A percentile compares a stretch with the other conserved stretches of the same genome.
phyloP scores from a whole-genome alignment of 2,888 invertebrate species.

The Ommatoiulus sabulosus region DNA sequence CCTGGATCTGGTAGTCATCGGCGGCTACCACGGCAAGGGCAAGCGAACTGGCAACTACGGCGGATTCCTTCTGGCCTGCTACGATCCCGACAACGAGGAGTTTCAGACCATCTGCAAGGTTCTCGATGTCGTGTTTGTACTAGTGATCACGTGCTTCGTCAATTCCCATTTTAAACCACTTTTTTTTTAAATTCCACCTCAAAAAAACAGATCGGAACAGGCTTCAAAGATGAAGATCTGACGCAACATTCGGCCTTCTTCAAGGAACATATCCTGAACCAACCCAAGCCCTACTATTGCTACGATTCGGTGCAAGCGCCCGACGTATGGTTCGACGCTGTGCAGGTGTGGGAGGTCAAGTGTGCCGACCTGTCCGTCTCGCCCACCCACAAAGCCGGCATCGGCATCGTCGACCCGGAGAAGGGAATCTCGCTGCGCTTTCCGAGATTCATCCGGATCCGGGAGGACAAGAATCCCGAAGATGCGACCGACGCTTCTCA shows the following conservation, averaged over 20 bases:
- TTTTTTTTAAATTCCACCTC: not conserved
- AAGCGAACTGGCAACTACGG: slow-evolving; percentile 93
- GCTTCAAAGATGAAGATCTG: slow-evolving; percentile 93
- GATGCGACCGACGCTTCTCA: slow-evolving; percentile 92
- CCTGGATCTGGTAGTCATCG: slow-evolving; percentile 93
- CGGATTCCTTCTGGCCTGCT: slow-evolving; percentile 94
- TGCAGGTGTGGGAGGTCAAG: slow-evolving; percentile 95
- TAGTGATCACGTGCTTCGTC: not conserved
- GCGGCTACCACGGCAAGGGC: slow-evolving; percentile 93
- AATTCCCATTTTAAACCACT: not conserved
- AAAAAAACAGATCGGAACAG: slow-evolving; percentile 81
- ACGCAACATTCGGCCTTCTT: slow-evolving; percentile 81
- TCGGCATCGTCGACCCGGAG: slow-evolving; percentile 83
- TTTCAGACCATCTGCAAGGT: slow-evolving; percentile 94
- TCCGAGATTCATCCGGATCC: slow-evolving; percentile 89
- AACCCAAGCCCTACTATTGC: slow-evolving; percentile 83
- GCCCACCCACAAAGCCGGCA: slow-evolving; percentile 90
- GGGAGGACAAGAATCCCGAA: slow-evolving; percentile 93
- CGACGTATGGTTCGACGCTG: slow-evolving; percentile 90
- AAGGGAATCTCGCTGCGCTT: slow-evolving; percentile 96
- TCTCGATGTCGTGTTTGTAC: not conserved
- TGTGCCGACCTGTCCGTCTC: slow-evolving; percentile 98
- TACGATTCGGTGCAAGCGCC: slow-evolving; percentile 80
- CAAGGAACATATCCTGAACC: slow-evolving; percentile 79
- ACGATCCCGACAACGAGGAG: slow-evolving; percentile 88